A percentile compares a stretch with the other conserved stretches of the same genome.
Conservation (phyloP, 1,140 invertebrate species). For the Trinorchestia longiramus region DNA sequence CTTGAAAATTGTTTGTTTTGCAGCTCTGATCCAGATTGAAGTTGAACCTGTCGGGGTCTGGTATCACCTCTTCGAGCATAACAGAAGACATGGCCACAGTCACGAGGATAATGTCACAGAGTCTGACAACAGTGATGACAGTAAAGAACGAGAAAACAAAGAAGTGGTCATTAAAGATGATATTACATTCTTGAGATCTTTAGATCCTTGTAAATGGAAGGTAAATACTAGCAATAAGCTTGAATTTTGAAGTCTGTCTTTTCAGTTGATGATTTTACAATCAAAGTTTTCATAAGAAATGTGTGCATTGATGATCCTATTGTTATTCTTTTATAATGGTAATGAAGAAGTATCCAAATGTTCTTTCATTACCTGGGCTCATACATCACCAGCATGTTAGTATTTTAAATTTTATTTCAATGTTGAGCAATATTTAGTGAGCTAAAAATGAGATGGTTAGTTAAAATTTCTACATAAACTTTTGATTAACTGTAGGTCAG, state of each 20-base stretch:
- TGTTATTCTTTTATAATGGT: too few species aligned
- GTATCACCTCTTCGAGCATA: constrained; percentile 70
- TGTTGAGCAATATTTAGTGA: too few species aligned
- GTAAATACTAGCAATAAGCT: constrained; percentile 67
- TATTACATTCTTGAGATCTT: constrained; percentile 84
- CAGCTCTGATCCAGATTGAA: constrained; percentile 65
- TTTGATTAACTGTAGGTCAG: too few species aligned
- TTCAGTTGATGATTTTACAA: background rate
- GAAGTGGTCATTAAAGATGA: constrained; percentile 79
- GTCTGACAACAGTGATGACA: constrained; percentile 67
- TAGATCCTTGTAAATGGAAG: constrained; percentile 98
- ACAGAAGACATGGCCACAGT: constrained; percentile 69
- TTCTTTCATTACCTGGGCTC: too few species aligned
- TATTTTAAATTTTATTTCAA: too few species aligned
- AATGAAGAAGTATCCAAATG: too few species aligned
- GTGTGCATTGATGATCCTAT: too few species aligned
- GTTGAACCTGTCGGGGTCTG: constrained; percentile 72
- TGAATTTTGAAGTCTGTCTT: background rate
- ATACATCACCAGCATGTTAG: too few species aligned
- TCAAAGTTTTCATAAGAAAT: too few species aligned
- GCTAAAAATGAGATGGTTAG: too few species aligned
- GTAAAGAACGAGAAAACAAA: constrained; percentile 68
- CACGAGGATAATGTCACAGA: constrained; percentile 67
- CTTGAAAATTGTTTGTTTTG: background rate
- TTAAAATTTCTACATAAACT: too few species aligned